Base-by-base conservation (phyloP, 2,888 invertebrate genomes). In the Polyommatus iphigenia region DNA sequence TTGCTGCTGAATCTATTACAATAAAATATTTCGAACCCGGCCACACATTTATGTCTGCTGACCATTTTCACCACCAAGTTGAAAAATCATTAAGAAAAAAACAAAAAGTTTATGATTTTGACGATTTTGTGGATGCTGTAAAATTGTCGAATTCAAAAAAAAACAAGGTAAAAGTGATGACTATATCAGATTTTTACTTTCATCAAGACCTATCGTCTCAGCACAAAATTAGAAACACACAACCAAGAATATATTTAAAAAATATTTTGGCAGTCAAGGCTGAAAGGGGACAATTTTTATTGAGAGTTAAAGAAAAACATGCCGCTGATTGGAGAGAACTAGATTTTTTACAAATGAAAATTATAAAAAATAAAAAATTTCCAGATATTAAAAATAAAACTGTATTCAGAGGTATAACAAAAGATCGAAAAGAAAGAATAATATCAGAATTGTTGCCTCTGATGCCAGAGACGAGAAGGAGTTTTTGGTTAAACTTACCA, bases 301-400 rank as follows among this genome's bases (percentile, higher is more conserved):
- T n/a, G n/a, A n/a, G n/a, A n/a, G n/a, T n/a, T n/a, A n/a, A n/a
- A n/a, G n/a, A n/a, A n/a, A n/a, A n/a, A n/a, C n/a, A n/a, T n/a
- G 29, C 29, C 1, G 29, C 29, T 29, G 29, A 29, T 29, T 29
- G 29, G 29, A 29, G 29, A 29, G 29, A 41, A 41, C 5, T 67
- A 76, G 71, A 78, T 54, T 76, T 76, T 46, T 41, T 78, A 73
- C 76, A 78, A 78, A 71, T 78, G 50, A 78, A 67, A 78, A 73
- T 73, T 46, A 20, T 20, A 20, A 73, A 78, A 76, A 76, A 71
- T 76, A 71, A 76, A 36, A 76, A 71, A 71, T n/a, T 57, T 76
- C 71, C 78, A 36, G 76, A 78, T 76, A 71, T 57, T 76, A 76
- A 71, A 78, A 76, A 76, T 78, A 76, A 78, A 71, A 78, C 78